These are phyloP conservation scores for Paramormyrops hopkinsi DNA, from an alignment of 2,797 vertebrate species.

Conservation along the genomic window DNA sequence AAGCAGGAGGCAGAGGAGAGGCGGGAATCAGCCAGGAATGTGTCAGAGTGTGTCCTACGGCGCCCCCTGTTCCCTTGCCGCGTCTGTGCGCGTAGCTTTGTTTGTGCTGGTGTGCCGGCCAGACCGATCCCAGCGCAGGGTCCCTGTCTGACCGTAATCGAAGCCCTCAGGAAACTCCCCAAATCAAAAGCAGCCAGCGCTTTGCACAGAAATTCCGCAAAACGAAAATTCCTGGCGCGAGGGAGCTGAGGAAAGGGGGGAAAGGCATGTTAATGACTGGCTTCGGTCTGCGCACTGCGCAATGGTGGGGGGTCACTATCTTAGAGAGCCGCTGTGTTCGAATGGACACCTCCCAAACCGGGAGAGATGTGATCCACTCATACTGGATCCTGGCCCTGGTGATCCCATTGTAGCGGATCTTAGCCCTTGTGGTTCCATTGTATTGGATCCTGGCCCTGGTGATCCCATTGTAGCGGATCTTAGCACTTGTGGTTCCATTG, in stretches of 20 bases:
- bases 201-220: slow-evolving; percentile 48
- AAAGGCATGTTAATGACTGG: slow-evolving; percentile 22
- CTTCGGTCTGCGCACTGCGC: slow-evolving; percentile 39
- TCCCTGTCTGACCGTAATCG: slow-evolving; percentile 63
- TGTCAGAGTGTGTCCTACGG: slow-evolving; percentile 64
- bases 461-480: neutral
- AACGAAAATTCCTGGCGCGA: slow-evolving; percentile 37
- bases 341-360: neutral
- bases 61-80: slow-evolving; percentile 40
- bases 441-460: neutral
- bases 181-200: slow-evolving; percentile 52
- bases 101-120: slow-evolving; percentile 39
- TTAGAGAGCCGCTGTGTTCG: neutral
- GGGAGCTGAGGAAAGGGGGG: slow-evolving; percentile 25
- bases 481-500: neutral
- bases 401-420: neutral
- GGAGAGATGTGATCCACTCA: neutral
- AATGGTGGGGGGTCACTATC: slow-evolving; percentile 23
- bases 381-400: neutral
- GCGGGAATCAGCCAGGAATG: slow-evolving; percentile 47
- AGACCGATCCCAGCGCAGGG: slow-evolving; percentile 42
- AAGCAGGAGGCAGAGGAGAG: slow-evolving; percentile 41
- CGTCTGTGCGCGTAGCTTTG: slow-evolving; percentile 46
- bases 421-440: neutral
- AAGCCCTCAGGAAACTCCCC: slow-evolving; percentile 63